Conservation (phyloP, 2,888 invertebrate species). For the Drosophila mettleri region DNA sequence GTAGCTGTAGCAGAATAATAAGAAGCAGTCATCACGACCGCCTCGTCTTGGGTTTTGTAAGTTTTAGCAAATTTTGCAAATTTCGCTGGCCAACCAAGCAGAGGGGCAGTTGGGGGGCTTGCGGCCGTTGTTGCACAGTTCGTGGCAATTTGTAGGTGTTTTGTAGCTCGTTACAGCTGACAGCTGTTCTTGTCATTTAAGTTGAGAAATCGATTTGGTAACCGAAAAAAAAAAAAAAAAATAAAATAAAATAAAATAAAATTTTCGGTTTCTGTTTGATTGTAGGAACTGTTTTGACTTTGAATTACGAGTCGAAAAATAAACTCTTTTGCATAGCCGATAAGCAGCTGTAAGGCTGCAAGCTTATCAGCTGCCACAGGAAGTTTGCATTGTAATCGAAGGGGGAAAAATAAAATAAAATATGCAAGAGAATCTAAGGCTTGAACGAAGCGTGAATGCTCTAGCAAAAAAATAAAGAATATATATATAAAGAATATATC, state of each 20-base stretch:
- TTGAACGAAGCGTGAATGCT: background rate
- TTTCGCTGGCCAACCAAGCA: slow-evolving; percentile 2
- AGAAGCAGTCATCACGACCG: slow-evolving; percentile 14
- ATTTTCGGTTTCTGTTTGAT: slow-evolving; percentile 16
- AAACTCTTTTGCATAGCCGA: slow-evolving; percentile 25
- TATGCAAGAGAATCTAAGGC: background rate
- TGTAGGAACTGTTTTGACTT: slow-evolving; percentile 22
- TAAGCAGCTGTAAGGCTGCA: slow-evolving; percentile 50
- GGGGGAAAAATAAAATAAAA: slow-evolving; percentile 1
- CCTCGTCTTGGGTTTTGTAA: slow-evolving; percentile 47
- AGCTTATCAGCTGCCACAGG: slow-evolving; percentile 48
- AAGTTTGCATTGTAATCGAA: slow-evolving; percentile 56
- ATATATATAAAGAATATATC: background rate
- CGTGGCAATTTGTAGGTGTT: slow-evolving; percentile 46
- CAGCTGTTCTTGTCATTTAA: slow-evolving; percentile 19
- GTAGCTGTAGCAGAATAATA: slow-evolving; percentile 6
- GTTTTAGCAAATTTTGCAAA: slow-evolving; percentile 76
- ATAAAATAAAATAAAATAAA: background rate
- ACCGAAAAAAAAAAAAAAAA: background rate
- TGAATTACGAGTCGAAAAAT: slow-evolving; percentile 14
- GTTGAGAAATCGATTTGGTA: slow-evolving; percentile 65
- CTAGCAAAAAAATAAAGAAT: background rate
- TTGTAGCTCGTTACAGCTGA: slow-evolving; percentile 31
- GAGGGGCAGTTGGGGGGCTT: background rate
- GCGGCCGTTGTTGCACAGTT: slow-evolving; percentile 19